A percentile compares a stretch with the other conserved stretches of the same genome.
These are phyloP conservation scores for Caprella mutica DNA, from an alignment of 2,888 invertebrate species.

Conservation along the genomic window DNA sequence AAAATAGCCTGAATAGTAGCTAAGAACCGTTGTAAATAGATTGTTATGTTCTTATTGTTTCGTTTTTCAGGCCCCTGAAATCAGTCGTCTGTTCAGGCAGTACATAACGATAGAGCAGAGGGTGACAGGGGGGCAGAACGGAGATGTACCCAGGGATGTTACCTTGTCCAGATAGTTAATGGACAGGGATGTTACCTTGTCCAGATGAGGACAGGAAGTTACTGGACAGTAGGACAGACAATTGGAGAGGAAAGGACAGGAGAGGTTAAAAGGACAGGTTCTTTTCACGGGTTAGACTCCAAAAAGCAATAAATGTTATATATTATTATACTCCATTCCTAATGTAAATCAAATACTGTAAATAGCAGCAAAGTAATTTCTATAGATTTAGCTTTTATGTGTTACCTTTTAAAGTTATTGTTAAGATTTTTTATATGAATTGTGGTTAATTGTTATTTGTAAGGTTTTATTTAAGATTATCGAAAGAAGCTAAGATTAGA, in stretches of 20 bases:
- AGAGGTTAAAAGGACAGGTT: not conserved
- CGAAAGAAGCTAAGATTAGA: too few species aligned
- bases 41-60: too few species aligned
- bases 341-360: too few species aligned
- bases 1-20: too few species aligned
- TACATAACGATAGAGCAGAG: constrained; percentile 84
- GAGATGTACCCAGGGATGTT: constrained; percentile 25
- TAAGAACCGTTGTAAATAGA: too few species aligned
- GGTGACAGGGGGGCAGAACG: constrained; percentile 12
- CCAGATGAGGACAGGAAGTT: not conserved
- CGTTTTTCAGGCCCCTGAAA: constrained; percentile 97
- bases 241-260: not conserved
- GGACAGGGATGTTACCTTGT: constrained; percentile 5
- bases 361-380: not conserved
- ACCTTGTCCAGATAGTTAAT: constrained; percentile 27
- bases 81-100: constrained; percentile 87
- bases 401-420: too few species aligned
- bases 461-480: too few species aligned
- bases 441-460: too few species aligned
- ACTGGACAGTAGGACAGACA: not conserved
- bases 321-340: too few species aligned
- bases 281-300: not conserved
- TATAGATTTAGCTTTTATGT: too few species aligned
- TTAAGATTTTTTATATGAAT: too few species aligned
- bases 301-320: too few species aligned